Evolutionary conservation across 2,113 vertebrate genomes (phyloP).

Genomic region (Triplophysa siluroides): DNA sequence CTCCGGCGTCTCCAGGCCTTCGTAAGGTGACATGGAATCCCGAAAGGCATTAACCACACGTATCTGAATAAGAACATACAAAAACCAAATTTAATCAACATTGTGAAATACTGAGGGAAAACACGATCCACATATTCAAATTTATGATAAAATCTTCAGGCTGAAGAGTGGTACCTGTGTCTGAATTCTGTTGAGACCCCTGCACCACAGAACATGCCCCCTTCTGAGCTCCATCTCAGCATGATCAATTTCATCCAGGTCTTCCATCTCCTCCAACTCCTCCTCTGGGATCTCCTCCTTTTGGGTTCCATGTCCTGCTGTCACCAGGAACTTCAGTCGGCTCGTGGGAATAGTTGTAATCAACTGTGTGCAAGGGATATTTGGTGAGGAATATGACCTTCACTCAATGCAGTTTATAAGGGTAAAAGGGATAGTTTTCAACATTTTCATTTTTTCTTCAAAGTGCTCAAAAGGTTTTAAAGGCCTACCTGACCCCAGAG

Average conservation of each 20-base stretch:
- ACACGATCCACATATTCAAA: no score
- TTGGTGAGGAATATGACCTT: constrained; percentile 1
- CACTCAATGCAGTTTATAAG: background rate
- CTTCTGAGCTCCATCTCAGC: constrained; percentile 91
- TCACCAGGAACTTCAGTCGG: constrained; percentile 92
- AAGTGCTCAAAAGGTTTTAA: background rate
- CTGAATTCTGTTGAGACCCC: constrained; percentile 94
- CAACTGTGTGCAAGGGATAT: constrained; percentile 70
- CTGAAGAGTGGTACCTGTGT: constrained; percentile 83
- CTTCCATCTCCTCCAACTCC: constrained; percentile 83
- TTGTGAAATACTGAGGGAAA: background rate
- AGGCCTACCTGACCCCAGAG: constrained; percentile 95
- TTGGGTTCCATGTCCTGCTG: constrained; percentile 91
- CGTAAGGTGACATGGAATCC: constrained; percentile 86
- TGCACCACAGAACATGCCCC: constrained; percentile 96
- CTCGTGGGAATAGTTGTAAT: constrained; percentile 93
- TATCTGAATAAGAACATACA: constrained; percentile 76
- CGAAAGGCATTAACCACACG: constrained; percentile 99
- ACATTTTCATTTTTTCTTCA: no score
- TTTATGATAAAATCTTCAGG: background rate
- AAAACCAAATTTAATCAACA: background rate
- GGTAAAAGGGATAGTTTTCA: background rate
- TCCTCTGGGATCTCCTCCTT: constrained; percentile 95
- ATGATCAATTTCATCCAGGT: constrained; percentile 90
- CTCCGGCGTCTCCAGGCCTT: constrained; percentile 93